phyloP scores from a whole-genome alignment of 2,888 invertebrate genomes.

The Spodoptera littoralis region DNA sequence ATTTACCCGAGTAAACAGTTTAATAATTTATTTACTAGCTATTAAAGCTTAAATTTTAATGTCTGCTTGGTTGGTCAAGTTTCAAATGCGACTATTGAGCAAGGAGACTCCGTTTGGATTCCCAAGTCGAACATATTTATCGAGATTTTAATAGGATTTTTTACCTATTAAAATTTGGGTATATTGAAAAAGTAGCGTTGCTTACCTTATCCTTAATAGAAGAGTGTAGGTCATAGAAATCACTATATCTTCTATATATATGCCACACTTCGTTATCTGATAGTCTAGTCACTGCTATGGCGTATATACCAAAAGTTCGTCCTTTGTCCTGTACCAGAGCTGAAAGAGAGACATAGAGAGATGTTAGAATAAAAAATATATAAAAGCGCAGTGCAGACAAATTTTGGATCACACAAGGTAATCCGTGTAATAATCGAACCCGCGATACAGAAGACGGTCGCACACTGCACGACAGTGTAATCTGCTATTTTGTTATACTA shows the following conservation, averaged over 20 bases:
- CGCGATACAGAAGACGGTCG: no score
- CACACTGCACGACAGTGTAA: no score
- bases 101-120: no score
- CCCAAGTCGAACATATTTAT: neutral
- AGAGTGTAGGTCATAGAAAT: conserved; percentile 96
- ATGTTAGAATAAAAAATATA: neutral
- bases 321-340: conserved; percentile 95
- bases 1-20: no score
- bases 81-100: no score
- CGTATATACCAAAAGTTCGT: conserved; percentile 96
- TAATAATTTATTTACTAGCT: no score
- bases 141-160: neutral
- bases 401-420: no score
- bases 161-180: neutral
- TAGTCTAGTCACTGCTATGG: conserved; percentile 93
- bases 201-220: conserved; percentile 92
- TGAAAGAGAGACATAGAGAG: conserved; percentile 53
- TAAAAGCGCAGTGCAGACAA: no score
- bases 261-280: conserved; percentile 95
- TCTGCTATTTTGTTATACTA: no score
- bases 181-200: neutral
- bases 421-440: no score
- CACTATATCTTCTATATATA: conserved; percentile 97
- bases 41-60: no score
- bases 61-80: no score